A percentile compares a stretch with the other conserved stretches of the same genome.
phyloP scores from a whole-genome alignment of 2,888 invertebrate species.

The Mylabris sibirica region DNA sequence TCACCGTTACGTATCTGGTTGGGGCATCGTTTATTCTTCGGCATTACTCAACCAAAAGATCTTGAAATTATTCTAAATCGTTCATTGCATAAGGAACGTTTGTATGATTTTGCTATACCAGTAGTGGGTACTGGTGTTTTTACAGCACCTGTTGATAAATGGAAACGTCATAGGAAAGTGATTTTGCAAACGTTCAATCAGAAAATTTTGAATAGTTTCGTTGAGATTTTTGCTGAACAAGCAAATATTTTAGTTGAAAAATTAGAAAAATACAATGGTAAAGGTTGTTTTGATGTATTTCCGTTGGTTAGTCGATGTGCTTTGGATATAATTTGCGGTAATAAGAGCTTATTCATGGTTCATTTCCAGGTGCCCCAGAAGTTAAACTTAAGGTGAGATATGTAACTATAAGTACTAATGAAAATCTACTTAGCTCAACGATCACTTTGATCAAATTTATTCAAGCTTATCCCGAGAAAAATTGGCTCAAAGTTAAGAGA shows the following conservation, averaged over 20 bases:
- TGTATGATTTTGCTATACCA: constrained; percentile 42
- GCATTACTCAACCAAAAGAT: constrained; percentile 45
- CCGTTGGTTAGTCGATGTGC: constrained; percentile 66
- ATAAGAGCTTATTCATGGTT: no score
- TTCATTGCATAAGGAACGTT: constrained; percentile 44
- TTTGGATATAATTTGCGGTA: constrained; percentile 71
- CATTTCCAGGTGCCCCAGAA: no score
- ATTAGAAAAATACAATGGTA: constrained; percentile 57
- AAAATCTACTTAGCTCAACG: no score
- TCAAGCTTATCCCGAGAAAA: no score
- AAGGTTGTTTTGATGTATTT: constrained; percentile 64
- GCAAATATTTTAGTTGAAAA: constrained; percentile 63
- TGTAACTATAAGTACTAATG: no score
- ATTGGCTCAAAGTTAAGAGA: no score
- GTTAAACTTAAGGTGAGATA: no score
- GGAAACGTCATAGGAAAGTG: constrained; percentile 68
- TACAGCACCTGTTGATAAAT: constrained; percentile 57
- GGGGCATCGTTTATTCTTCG: constrained; percentile 45
- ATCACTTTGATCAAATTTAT: no score
- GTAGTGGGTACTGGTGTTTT: constrained; percentile 46
- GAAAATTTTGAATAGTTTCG: constrained; percentile 68
- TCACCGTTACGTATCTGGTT: constrained; percentile 45
- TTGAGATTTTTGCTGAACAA: constrained; percentile 69
- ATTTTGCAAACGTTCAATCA: constrained; percentile 72
- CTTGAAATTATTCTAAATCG: constrained; percentile 47